Base-by-base conservation (phyloP, 2,797 vertebrate genomes). In the Coregonus sp. region DNA sequence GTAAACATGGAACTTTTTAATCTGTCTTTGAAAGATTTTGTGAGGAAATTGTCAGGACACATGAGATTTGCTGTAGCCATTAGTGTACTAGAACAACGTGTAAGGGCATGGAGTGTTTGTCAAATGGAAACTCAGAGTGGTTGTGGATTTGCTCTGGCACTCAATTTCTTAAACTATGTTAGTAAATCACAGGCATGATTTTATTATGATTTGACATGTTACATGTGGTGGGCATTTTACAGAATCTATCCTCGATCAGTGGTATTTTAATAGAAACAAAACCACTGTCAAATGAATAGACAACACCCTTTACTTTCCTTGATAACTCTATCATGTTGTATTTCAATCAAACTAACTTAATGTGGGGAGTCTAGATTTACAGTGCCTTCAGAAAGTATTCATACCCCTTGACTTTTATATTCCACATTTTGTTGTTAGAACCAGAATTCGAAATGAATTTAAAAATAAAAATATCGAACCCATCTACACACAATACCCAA, bases 1-100 rank as follows among this genome's bases (percentile, higher is more conserved):
- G 76, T 83, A 84, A 81, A 80, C 81, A 76, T 75, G 79, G 33
- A 18, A 47, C 40, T 47, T 47, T 47, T 56, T 3, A 4, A 40
- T 73, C 1, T 47, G 78, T 35, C 40, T 81, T 68, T 80, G 73
- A 79, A 83, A 76, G 72, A 25, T 20, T 79, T 56, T 70, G 5
- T 25, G 18, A 75, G 50, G n/a, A 61, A 14, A 2, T 69, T 51
- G 51, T 31, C 11, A 2, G 12, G 33, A 80, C 35, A 69, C 5
- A 16, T 11, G n/a, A 74, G 33, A 37, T 40, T 1, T n/a, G 56
- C 56, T 61, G 56, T 61, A 61, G 56, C 40, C 11, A 47, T 47
- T 47, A 47, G 56, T 61, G 56, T n/a, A 61, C 56, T 61, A 20
- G 2, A 63, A 63, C 20, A 63, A 11, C 9, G 9, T 47, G 40